Conservation (phyloP, 92 coral and sea anemone genomes). For the Phenganax subtilis region DNA sequence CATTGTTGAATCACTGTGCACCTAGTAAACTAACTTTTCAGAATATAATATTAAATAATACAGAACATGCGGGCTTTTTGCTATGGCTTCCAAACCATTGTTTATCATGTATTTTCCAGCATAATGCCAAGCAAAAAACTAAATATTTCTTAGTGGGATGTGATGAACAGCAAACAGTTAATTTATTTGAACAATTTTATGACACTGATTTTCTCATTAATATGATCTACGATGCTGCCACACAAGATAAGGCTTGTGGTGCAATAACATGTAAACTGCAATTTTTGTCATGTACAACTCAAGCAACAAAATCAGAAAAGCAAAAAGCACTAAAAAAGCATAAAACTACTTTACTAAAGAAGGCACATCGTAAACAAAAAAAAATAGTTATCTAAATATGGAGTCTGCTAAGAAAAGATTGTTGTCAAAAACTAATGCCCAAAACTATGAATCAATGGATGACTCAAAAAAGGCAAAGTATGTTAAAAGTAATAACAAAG, state of each 20-base stretch:
- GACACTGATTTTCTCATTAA: neutral
- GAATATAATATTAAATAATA: neutral
- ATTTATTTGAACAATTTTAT: slow-evolving; percentile 3
- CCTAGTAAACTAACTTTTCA: neutral
- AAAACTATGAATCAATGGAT: neutral
- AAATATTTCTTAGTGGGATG: slow-evolving; percentile 5
- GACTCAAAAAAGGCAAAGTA: neutral
- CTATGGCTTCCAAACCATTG: neutral
- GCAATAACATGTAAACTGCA: neutral
- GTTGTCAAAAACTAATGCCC: neutral
- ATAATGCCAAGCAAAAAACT: neutral
- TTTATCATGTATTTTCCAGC: neutral
- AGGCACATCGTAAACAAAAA: neutral
- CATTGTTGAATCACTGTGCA: neutral
- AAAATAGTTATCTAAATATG: neutral
- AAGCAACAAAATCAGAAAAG: neutral
- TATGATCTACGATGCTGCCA: neutral
- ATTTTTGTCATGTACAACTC: neutral
- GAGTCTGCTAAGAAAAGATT: neutral
- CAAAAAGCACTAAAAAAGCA: neutral
- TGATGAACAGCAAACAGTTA: neutral
- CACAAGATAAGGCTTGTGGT: neutral
- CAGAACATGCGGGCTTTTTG: neutral
- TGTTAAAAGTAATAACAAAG: neutral
- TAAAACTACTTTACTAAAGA: neutral